A percentile compares a stretch with the other conserved stretches of the same genome.
Conservation (phyloP, 2,888 invertebrate species). For the Gisinianus flammeolus region DNA sequence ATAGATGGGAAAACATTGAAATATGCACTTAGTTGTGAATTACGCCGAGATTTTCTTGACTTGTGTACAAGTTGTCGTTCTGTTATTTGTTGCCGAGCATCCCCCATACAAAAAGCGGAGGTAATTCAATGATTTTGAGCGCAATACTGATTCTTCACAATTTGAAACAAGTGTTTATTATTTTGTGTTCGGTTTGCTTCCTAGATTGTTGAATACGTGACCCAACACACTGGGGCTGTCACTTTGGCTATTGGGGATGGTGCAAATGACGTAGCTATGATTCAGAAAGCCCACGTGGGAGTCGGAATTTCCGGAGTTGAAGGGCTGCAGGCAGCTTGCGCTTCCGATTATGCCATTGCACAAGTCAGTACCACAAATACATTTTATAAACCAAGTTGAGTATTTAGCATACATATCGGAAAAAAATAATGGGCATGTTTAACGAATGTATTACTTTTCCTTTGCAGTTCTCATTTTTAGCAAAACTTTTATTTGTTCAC, state of each 20-base stretch:
- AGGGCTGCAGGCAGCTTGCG: constrained; percentile 98
- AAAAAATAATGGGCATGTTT: no score
- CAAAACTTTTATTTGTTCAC: constrained; percentile 90
- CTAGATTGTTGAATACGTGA: constrained; percentile 82
- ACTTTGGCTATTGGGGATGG: constrained; percentile 96
- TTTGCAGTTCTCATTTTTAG: constrained; percentile 86
- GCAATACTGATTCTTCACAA: no score
- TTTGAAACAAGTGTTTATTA: no score
- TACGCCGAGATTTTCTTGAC: constrained; percentile 90
- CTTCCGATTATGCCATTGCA: constrained; percentile 98
- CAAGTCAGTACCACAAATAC: constrained; percentile 68
- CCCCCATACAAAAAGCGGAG: constrained; percentile 97
- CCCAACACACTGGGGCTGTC: constrained; percentile 79
- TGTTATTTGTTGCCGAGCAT: constrained; percentile 97
- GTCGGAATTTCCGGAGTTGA: constrained; percentile 97
- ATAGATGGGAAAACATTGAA: constrained; percentile 95
- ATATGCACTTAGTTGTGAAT: constrained; percentile 88
- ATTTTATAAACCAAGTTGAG: no score
- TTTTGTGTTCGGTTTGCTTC: no score
- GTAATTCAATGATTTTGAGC: no score
- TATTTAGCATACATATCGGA: no score
- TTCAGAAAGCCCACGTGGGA: constrained; percentile 96
- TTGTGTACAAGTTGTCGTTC: constrained; percentile 93
- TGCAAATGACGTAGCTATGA: constrained; percentile 98
- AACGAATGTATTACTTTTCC: no score